phyloP scores from a whole-genome alignment of 2,113 vertebrate species.

The Stictonetta naevosa region DNA sequence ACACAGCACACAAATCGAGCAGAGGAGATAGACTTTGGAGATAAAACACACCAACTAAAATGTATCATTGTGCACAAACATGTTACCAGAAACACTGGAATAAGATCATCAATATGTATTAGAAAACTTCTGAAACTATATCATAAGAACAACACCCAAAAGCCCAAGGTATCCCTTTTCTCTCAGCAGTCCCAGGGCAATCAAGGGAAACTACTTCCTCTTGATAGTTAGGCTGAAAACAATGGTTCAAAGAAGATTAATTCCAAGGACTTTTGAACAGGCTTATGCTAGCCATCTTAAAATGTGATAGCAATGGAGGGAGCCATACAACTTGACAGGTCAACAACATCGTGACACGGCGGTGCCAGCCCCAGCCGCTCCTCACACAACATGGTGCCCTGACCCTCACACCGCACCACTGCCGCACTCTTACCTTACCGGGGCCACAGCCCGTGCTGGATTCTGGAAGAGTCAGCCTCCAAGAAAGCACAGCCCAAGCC shows the following conservation, averaged over 20 bases:
- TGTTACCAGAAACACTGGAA: background rate
- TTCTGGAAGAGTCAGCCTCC: accelerated
- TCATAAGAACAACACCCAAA: too few relatives aligned
- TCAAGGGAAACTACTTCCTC: background rate
- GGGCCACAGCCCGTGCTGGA: accelerated
- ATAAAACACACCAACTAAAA: background rate
- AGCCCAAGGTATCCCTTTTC: background rate
- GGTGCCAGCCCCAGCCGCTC: too few relatives aligned
- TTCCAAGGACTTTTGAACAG: background rate
- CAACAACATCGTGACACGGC: too few relatives aligned
- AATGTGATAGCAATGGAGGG: background rate
- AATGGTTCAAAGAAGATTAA: background rate
- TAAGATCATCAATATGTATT: background rate
- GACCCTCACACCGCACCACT: background rate
- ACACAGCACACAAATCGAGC: background rate
- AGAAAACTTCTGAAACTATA: background rate
- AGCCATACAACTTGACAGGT: background rate
- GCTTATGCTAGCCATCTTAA: background rate
- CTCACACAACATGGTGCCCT: accelerated
- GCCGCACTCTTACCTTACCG: accelerated
- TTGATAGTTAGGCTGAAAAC: background rate
- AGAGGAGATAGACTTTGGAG: too few relatives aligned
- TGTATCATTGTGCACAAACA: background rate
- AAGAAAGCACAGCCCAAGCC: accelerated
- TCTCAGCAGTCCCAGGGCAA: too few relatives aligned